A percentile compares a stretch with the other conserved stretches of the same genome.
phyloP scores from a whole-genome alignment of 2,113 vertebrate genomes.

The Oreochromis tanganicae region DNA sequence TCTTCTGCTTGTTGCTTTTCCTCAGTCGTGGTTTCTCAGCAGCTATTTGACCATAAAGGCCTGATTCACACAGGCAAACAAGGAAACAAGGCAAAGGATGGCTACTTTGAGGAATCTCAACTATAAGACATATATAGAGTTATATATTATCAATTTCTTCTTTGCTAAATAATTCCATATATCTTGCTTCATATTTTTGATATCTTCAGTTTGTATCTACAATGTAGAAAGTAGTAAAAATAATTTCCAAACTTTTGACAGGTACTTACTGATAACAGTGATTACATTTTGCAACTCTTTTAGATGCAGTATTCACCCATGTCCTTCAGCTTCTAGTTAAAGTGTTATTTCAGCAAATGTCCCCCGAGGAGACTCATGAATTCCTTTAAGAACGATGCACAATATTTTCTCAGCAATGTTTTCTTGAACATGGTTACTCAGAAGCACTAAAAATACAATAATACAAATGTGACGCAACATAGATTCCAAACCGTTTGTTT shows the following conservation, averaged over 20 bases:
- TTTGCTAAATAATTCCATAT: neutral
- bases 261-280: neutral
- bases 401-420: neutral
- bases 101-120: neutral
- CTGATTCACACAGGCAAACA: neutral
- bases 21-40: neutral
- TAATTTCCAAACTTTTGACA: fast-evolving
- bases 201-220: neutral
- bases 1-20: neutral
- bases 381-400: neutral
- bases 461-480: neutral
- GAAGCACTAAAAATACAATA: neutral
- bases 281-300: neutral
- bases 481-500: neutral
- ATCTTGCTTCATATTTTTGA: neutral
- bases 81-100: fast-evolving
- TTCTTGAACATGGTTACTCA: neutral
- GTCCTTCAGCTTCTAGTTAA: neutral
- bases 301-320: neutral
- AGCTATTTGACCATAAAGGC: neutral
- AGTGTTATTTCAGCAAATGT: neutral
- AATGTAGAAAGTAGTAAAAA: neutral
- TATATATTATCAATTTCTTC: neutral
- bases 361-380: neutral
- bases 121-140: neutral